Evolutionary conservation across 2,888 invertebrate species (phyloP).

Genomic region (Belgica antarctica): DNA sequence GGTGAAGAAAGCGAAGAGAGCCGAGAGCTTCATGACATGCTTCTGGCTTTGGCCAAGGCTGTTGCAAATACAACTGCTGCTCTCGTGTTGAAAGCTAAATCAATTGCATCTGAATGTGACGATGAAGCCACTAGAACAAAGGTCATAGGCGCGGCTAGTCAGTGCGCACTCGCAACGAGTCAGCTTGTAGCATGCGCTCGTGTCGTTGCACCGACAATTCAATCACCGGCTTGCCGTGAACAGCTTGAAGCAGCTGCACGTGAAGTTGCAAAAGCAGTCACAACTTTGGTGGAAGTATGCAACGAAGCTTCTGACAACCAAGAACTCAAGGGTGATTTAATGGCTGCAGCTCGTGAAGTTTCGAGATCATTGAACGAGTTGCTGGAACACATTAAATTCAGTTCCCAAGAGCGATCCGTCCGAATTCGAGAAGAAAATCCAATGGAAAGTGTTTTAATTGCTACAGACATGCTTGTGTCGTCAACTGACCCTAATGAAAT

Average conservation of each 20-base stretch:
- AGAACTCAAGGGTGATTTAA: conserved; percentile 69
- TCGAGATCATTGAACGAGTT: conserved; percentile 84
- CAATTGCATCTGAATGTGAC: conserved; percentile 85
- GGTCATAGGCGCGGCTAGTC: conserved; percentile 93
- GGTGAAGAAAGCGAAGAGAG: conserved; percentile 85
- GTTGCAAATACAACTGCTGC: conserved; percentile 98
- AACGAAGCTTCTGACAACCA: conserved; percentile 69
- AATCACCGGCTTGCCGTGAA: conserved; percentile 79
- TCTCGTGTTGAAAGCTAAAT: conserved; percentile 92
- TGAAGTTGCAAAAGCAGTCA: conserved; percentile 89
- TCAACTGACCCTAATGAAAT: conserved; percentile 89
- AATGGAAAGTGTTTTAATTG: conserved; percentile 85
- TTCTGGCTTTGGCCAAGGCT: conserved; percentile 90
- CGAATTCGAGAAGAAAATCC: conserved; percentile 74
- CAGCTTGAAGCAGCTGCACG: conserved; percentile 90
- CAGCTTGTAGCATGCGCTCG: conserved; percentile 97
- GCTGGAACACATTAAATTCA: conserved; percentile 80
- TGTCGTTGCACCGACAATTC: conserved; percentile 82
- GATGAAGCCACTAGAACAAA: conserved; percentile 58
- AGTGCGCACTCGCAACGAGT: conserved; percentile 95
- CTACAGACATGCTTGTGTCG: conserved; percentile 83
- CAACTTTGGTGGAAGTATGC: conserved; percentile 80
- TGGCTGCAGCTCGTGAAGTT: conserved; percentile 82
- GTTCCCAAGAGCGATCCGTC: conserved; percentile 63
- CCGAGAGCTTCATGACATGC: conserved; percentile 82